Evolutionary conservation across 2,888 invertebrate genomes (phyloP).

Genomic region (Phania funesta): DNA sequence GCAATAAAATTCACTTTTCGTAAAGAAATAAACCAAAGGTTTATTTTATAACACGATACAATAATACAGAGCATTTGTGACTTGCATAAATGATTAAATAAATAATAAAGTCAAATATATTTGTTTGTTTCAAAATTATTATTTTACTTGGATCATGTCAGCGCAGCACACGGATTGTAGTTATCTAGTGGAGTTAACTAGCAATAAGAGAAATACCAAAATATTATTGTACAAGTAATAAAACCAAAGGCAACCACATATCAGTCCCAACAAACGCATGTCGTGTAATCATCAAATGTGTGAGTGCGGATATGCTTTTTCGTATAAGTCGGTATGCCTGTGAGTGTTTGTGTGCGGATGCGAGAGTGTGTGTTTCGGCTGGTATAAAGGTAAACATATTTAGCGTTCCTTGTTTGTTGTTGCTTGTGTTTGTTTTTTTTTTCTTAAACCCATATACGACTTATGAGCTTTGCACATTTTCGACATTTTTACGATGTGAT

Average conservation of each 20-base stretch:
- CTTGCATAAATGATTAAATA: too few species aligned
- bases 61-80: too few species aligned
- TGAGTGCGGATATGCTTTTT: too few species aligned
- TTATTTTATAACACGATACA: too few species aligned
- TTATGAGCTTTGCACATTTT: slow-evolving; percentile 78
- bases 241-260: slow-evolving; percentile 53
- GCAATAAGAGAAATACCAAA: slow-evolving; percentile 13
- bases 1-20: too few species aligned
- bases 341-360: not conserved
- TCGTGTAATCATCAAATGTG: too few species aligned
- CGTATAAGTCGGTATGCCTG: not conserved
- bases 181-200: slow-evolving; percentile 24
- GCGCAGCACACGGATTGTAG: too few species aligned
- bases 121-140: too few species aligned
- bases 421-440: not conserved
- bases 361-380: slow-evolving; percentile 19
- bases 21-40: too few species aligned
- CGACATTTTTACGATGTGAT: slow-evolving; percentile 79
- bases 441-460: slow-evolving; percentile 67
- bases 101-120: too few species aligned
- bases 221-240: slow-evolving; percentile 53
- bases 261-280: not conserved
- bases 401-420: not conserved
- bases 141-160: too few species aligned
- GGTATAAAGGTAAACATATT: not conserved